phyloP scores from a whole-genome alignment of 2,888 invertebrate species.

The Gnatocerus cornutus region DNA sequence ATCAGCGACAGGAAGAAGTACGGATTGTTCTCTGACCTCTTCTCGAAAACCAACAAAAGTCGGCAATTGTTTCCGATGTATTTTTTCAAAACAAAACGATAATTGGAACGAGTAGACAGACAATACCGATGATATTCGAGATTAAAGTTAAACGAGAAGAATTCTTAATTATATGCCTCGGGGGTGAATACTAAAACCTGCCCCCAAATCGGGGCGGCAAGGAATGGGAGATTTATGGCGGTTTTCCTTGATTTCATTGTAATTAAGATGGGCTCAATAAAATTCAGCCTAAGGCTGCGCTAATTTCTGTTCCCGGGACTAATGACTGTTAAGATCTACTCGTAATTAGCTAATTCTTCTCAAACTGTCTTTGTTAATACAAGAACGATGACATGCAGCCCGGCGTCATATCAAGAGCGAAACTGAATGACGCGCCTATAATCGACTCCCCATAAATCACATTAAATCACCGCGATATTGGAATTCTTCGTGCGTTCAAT shows the following conservation, averaged over 20 bases:
- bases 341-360: conserved; percentile 32
- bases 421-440: conserved; percentile 59
- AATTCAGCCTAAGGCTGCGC: conserved; percentile 23
- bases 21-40: conserved; percentile 18
- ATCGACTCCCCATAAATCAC: conserved; percentile 66
- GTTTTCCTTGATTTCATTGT: conserved; percentile 44
- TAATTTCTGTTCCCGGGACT: conserved; percentile 23
- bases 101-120: conserved; percentile 13
- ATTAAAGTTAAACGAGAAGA: conserved; percentile 45
- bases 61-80: conserved; percentile 32
- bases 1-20: conserved; percentile 31
- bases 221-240: conserved; percentile 36
- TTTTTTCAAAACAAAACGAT: conserved; percentile 32
- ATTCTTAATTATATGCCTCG: conserved; percentile 40
- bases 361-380: conserved; percentile 18
- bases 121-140: conserved; percentile 21
- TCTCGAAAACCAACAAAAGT: conserved; percentile 29
- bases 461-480: conserved; percentile 67
- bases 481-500: conserved; percentile 65
- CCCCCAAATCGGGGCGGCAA: conserved; percentile 18
- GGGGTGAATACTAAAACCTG: conserved; percentile 33
- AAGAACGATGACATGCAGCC: conserved; percentile 33
- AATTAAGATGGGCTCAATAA: conserved; percentile 44
- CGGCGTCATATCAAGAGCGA: conserved; percentile 49
- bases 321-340: conserved; percentile 37